Evolutionary conservation across 2,113 vertebrate species (phyloP).

Genomic region (Acrocephalus arundinaceus): DNA sequence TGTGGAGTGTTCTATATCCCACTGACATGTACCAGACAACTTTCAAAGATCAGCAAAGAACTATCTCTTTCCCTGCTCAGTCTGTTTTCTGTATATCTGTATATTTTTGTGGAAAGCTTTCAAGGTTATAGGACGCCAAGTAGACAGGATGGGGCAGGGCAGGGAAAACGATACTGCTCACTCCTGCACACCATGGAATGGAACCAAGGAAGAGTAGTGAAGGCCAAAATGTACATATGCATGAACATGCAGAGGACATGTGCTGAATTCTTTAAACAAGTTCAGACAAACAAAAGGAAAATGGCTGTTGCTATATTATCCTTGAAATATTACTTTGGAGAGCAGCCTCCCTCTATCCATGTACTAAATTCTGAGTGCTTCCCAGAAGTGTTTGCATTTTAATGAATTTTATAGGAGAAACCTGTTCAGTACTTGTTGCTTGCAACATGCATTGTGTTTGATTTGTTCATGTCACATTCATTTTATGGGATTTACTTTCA

Average conservation of each 20-base stretch:
- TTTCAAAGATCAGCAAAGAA: not conserved
- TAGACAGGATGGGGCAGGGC: rapidly evolving
- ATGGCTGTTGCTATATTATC: not conserved
- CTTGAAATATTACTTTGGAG: not conserved
- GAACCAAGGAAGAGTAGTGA: not conserved
- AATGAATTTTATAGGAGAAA: not conserved
- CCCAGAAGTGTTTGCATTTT: not conserved
- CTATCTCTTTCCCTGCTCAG: not conserved
- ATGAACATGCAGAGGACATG: not conserved
- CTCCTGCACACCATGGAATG: not conserved
- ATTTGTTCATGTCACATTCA: not conserved
- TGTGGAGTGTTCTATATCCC: not conserved
- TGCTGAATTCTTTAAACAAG: not conserved
- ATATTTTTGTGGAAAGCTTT: not conserved
- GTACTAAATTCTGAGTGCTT: not conserved
- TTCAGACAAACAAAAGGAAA: not conserved
- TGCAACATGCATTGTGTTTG: not conserved
- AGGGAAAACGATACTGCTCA: not conserved
- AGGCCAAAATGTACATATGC: not conserved
- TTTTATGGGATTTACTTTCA: not conserved
- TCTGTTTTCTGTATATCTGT: not conserved
- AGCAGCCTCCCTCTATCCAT: not conserved
- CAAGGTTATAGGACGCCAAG: rapidly evolving
- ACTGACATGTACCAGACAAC: not conserved
- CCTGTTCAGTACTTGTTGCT: not conserved